These are phyloP conservation scores for Patagioenas fasciata DNA, from an alignment of 2,113 vertebrate genomes.

Conservation along the genomic window DNA sequence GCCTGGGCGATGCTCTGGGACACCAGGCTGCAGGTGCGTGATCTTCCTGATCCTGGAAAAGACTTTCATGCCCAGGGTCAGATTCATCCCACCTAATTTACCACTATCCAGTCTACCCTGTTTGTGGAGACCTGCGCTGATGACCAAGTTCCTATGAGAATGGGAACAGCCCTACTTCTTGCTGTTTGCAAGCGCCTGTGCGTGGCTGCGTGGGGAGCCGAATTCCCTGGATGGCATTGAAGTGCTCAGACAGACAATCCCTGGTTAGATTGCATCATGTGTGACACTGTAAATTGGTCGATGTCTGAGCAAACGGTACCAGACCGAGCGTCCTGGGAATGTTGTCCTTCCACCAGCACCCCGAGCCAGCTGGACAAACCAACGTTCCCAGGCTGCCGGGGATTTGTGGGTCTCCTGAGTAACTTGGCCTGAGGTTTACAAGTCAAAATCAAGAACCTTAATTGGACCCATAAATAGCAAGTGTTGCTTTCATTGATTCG, in stretches of 20 bases:
- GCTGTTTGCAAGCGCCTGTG: background rate
- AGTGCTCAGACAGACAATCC: background rate
- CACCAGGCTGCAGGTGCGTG: too few relatives aligned
- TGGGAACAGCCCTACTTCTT: background rate
- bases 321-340: background rate
- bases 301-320: background rate
- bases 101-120: accelerated
- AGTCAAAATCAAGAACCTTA: background rate
- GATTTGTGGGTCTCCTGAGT: background rate
- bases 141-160: too few relatives aligned
- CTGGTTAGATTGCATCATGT: accelerated
- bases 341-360: background rate
- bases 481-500: accelerated
- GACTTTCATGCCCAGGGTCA: accelerated
- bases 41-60: background rate
- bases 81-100: background rate
- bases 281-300: background rate
- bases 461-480: background rate
- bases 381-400: background rate
- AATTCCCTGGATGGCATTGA: background rate
- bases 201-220: accelerated
- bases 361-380: background rate
- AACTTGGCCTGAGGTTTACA: background rate
- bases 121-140: background rate
- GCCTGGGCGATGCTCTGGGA: background rate